Evolutionary conservation across 1,140 invertebrate species (phyloP).

Genomic region (Marisa cornuarietis): DNA sequence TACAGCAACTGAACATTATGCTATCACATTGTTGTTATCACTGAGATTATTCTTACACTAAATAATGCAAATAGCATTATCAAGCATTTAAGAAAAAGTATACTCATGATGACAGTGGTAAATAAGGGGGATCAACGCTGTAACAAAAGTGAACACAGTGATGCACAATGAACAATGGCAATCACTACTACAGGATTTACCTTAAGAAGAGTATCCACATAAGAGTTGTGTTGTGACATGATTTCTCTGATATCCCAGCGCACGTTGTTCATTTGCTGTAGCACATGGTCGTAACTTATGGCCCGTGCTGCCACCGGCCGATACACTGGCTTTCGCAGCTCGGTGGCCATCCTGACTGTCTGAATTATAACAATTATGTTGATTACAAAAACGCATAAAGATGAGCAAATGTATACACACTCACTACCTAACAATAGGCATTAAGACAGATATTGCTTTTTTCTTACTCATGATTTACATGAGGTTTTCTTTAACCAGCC

Average conservation of each 20-base stretch:
- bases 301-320: conserved; percentile 81
- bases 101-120: no score
- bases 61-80: no score
- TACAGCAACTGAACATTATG: no score
- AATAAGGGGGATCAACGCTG: no score
- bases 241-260: conserved; percentile 96
- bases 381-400: background rate
- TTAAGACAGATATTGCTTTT: no score
- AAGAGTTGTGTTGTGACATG: conserved; percentile 92
- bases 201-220: conserved; percentile 73
- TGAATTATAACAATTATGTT: conserved; percentile 59
- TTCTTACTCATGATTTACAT: background rate
- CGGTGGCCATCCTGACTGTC: conserved; percentile 76
- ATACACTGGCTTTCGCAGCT: conserved; percentile 86
- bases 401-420: background rate
- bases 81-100: no score
- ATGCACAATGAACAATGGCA: background rate
- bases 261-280: conserved; percentile 82
- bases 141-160: no score
- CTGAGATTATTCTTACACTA: no score
- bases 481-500: background rate
- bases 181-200: conserved; percentile 47
- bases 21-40: no score
- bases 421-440: no score
- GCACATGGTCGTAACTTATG: conserved; percentile 82